Conservation (phyloP, 2,113 vertebrate genomes). For the Deroptyus accipitrinus region DNA sequence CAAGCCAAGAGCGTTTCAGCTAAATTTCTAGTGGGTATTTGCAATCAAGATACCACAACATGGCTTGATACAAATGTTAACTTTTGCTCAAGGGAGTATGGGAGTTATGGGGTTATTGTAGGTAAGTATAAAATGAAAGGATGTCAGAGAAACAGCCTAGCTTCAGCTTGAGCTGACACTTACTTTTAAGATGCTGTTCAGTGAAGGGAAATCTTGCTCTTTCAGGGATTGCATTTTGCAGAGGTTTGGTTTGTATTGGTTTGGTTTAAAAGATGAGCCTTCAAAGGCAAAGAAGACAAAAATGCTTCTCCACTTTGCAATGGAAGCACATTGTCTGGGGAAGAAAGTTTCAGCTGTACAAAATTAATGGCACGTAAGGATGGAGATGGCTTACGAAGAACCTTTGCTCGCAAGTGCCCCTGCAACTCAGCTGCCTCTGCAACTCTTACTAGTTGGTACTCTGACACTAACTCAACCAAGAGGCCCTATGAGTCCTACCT, state of each 20-base stretch:
- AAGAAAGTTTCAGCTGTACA: background rate
- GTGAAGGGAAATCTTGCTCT: background rate
- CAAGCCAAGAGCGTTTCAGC: constrained; percentile 1
- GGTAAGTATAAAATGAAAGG: background rate
- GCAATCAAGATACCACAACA: background rate
- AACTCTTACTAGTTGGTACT: background rate
- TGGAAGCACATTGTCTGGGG: background rate
- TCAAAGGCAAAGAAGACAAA: background rate
- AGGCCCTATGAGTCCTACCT: background rate
- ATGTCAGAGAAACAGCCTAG: background rate
- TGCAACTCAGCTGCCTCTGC: background rate
- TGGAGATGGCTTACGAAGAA: background rate
- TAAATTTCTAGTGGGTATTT: constrained; percentile 6
- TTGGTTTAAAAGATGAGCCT: background rate
- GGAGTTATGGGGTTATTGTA: background rate
- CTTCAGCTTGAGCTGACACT: background rate
- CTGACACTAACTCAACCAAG: background rate
- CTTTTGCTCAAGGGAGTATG: background rate
- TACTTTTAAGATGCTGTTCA: background rate
- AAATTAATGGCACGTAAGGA: background rate
- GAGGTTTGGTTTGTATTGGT: background rate
- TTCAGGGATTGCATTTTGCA: background rate
- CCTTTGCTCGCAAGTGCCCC: background rate
- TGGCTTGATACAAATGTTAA: background rate
- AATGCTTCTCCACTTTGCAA: background rate